Conservation (phyloP, 2,888 invertebrate genomes). For the Drosophila parthenogenetica region DNA sequence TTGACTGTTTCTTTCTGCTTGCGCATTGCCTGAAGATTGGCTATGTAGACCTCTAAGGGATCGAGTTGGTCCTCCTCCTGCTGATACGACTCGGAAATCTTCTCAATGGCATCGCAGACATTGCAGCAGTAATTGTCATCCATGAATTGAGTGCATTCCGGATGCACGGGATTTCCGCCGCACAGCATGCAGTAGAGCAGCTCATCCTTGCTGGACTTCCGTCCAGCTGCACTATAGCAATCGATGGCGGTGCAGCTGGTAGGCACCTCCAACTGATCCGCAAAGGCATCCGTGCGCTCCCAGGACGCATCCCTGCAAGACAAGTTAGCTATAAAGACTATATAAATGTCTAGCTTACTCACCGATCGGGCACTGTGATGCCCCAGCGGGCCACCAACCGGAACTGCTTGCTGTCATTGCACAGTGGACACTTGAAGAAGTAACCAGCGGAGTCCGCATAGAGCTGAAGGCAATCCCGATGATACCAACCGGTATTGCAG, state of each 20-base stretch:
- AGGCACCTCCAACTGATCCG: conserved; percentile 88
- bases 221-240: conserved; percentile 88
- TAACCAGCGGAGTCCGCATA: conserved; percentile 92
- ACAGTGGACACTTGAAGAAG: conserved; percentile 93
- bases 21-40: background rate
- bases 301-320: conserved; percentile 91
- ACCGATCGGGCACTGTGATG: conserved; percentile 93
- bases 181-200: conserved; percentile 74
- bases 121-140: conserved; percentile 35
- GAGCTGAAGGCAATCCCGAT: conserved; percentile 89
- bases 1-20: background rate
- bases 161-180: conserved; percentile 72
- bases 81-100: background rate
- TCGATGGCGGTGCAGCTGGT: conserved; percentile 86
- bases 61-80: background rate
- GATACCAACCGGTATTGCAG: conserved; percentile 92
- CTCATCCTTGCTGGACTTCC: conserved; percentile 7
- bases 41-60: conserved; percentile 8
- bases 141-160: background rate
- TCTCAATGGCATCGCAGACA: conserved; percentile 7
- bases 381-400: conserved; percentile 85
- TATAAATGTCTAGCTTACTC: conserved; percentile 75
- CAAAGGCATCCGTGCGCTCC: conserved; percentile 91
- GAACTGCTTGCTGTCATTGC: conserved; percentile 89
- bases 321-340: background rate